Percentiles rank a stretch among this genome's conserved stretches.
Evolutionary conservation across 2,888 invertebrate genomes (phyloP).

Genomic region (Plebejus argus): DNA sequence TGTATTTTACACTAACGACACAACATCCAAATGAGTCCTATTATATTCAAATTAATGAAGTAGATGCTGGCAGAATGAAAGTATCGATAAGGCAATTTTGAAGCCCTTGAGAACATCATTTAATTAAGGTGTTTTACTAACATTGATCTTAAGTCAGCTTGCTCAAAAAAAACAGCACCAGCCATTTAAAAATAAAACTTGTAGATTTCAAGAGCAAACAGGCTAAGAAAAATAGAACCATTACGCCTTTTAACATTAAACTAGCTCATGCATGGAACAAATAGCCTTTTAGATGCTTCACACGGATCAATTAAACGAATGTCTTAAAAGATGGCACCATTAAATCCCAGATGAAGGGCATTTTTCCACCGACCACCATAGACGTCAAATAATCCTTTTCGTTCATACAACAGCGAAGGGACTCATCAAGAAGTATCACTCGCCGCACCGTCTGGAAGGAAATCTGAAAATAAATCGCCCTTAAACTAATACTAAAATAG

Average conservation of each 20-base stretch:
- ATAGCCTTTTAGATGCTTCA: neutral
- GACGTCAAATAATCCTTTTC: neutral
- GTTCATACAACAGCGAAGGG: conserved; percentile 2
- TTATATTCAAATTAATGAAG: neutral
- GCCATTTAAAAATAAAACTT: neutral
- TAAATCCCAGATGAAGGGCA: neutral
- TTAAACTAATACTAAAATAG: conserved; percentile 76
- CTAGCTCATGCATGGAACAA: neutral
- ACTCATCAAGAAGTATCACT: conserved; percentile 33
- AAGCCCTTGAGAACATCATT: neutral
- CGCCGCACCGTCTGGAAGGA: conserved; percentile 60
- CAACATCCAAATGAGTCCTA: conserved; percentile 4
- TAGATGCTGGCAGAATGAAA: neutral
- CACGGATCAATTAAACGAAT: conserved; percentile 4
- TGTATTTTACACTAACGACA: conserved; percentile 7
- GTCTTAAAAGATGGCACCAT: neutral
- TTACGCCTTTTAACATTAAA: neutral
- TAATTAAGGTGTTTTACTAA: too few relatives aligned
- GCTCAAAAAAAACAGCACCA: neutral
- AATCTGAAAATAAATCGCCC: conserved; percentile 78
- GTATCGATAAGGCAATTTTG: neutral
- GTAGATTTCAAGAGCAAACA: neutral
- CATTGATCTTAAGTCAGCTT: neutral
- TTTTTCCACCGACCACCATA: conserved; percentile 13
- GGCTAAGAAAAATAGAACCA: neutral